Evolutionary conservation across 2,797 vertebrate genomes (phyloP).

Genomic region (Ptychobarbus kaznakovi): DNA sequence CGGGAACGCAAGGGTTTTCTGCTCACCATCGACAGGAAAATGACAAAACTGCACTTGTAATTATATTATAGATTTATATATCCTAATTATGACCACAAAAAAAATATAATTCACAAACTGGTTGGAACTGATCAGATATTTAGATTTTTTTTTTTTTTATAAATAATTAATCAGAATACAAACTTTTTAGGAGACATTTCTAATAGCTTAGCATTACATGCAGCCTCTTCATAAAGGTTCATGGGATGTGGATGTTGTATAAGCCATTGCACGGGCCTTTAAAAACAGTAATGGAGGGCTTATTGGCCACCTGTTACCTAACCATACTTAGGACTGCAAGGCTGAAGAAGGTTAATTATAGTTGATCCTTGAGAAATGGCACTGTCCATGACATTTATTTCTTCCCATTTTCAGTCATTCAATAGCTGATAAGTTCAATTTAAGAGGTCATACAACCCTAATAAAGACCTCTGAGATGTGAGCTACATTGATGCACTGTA

Average conservation of each 20-base stretch:
- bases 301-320: slow-evolving; percentile 71
- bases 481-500: background rate
- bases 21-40: background rate
- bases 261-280: slow-evolving; percentile 68
- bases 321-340: slow-evolving; percentile 53
- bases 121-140: background rate
- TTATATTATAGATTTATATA: background rate
- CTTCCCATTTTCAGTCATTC: slow-evolving; percentile 39
- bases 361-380: slow-evolving; percentile 37
- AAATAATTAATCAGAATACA: background rate
- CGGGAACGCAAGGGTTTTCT: background rate
- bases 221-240: background rate
- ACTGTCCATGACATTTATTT: slow-evolving; percentile 29
- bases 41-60: background rate
- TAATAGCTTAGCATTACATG: background rate
- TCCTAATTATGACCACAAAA: background rate
- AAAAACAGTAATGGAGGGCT: slow-evolving; percentile 69
- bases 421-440: background rate
- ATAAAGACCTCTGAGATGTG: background rate
- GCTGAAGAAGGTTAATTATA: slow-evolving; percentile 59
- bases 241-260: slow-evolving; percentile 62
- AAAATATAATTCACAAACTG: background rate
- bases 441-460: background rate
- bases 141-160: background rate
- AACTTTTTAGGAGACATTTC: background rate